These are phyloP conservation scores for Melanostoma mellinum DNA, from an alignment of 2,888 invertebrate species.

Conservation along the genomic window DNA sequence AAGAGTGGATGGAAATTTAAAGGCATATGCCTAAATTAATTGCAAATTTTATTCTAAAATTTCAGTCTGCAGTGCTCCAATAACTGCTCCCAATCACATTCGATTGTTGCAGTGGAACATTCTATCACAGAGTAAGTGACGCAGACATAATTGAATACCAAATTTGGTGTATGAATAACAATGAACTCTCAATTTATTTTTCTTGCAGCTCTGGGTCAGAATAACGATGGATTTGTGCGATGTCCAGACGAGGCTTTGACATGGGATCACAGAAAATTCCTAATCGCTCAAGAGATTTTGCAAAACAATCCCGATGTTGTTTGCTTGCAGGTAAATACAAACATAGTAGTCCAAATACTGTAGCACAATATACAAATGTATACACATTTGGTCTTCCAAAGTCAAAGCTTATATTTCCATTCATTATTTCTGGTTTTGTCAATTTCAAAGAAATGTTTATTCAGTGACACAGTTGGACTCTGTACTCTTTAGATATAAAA, in stretches of 20 bases:
- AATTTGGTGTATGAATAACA: slow-evolving; percentile 28
- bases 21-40: slow-evolving; percentile 23
- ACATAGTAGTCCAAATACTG: slow-evolving; percentile 3
- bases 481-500: too few species aligned
- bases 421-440: background rate
- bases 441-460: background rate
- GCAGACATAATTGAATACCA: slow-evolving; percentile 46
- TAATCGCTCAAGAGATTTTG: slow-evolving; percentile 88
- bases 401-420: too few species aligned
- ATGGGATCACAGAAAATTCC: slow-evolving; percentile 86
- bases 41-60: slow-evolving; percentile 38
- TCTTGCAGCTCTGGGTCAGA: slow-evolving; percentile 85
- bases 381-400: background rate
- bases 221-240: slow-evolving; percentile 87
- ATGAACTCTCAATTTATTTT: slow-evolving; percentile 7
- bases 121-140: slow-evolving; percentile 86
- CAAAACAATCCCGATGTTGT: slow-evolving; percentile 87
- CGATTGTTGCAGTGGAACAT: slow-evolving; percentile 88
- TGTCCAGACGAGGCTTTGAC: slow-evolving; percentile 88
- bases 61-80: slow-evolving; percentile 83
- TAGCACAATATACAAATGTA: background rate
- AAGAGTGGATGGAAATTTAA: slow-evolving; percentile 12
- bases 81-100: slow-evolving; percentile 82
- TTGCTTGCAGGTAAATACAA: slow-evolving; percentile 85
- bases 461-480: too few species aligned